Evolutionary conservation across 2,797 vertebrate species (phyloP).

Genomic region (Euphonia xanthogaster): DNA sequence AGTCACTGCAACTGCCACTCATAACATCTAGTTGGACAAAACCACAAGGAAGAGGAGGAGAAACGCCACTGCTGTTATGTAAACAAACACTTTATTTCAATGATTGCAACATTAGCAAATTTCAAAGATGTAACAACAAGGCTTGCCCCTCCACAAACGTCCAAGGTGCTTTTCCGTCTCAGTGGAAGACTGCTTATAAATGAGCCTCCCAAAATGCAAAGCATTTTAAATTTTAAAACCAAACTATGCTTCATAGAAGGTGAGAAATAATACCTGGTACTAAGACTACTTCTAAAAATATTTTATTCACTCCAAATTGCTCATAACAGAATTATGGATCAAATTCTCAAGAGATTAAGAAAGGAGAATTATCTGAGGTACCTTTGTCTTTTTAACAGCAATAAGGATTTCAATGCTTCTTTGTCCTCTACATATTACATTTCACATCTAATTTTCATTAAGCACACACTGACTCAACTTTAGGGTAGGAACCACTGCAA

Average conservation of each 20-base stretch:
- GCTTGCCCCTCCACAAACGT: neutral
- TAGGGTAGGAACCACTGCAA: neutral
- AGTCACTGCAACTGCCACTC: constrained; percentile 84
- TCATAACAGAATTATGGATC: neutral
- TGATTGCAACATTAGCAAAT: constrained; percentile 49
- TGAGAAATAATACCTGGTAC: neutral
- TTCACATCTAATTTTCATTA: constrained; percentile 63
- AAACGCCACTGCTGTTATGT: constrained; percentile 59
- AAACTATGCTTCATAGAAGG: neutral
- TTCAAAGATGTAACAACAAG: constrained; percentile 30
- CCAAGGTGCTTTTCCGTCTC: constrained; percentile 3
- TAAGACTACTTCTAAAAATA: neutral
- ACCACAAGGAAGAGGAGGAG: constrained; percentile 67
- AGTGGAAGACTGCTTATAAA: neutral
- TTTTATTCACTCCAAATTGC: neutral
- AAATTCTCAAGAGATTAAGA: neutral
- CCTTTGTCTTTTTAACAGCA: constrained; percentile 35
- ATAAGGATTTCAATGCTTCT: constrained; percentile 25
- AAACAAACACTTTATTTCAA: constrained; percentile 76
- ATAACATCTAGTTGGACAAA: constrained; percentile 74
- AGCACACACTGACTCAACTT: constrained; percentile 21
- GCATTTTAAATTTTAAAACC: neutral
- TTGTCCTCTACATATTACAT: constrained; percentile 47
- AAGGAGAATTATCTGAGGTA: neutral
- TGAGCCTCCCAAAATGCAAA: constrained; percentile 21